Percentiles rank a stretch among this genome's conserved stretches.
Evolutionary conservation across 2,113 vertebrate genomes (phyloP).

Genomic region (Beaufortia kweichowensis): DNA sequence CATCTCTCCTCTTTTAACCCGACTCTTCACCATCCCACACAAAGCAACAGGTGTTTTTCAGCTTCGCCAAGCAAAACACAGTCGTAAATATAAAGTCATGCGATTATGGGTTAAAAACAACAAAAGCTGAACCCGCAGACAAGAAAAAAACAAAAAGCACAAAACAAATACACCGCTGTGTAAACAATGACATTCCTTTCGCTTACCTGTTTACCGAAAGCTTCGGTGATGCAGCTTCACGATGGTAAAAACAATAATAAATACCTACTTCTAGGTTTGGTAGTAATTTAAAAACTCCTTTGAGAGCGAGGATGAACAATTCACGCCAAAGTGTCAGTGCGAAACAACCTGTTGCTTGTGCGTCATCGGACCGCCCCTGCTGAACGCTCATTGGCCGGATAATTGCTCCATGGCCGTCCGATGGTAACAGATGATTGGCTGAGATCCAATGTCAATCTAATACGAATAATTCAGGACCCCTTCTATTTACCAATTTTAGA

Average conservation of each 20-base stretch:
- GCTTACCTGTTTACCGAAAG: conserved; percentile 37
- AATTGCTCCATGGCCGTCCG: conserved; percentile 44
- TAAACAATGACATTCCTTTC: conserved; percentile 21
- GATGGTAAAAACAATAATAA: not conserved
- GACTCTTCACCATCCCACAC: not conserved
- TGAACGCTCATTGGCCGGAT: conserved; percentile 59
- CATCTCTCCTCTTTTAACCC: conserved; percentile 15
- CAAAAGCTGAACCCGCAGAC: not conserved
- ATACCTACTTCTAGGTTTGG: not conserved
- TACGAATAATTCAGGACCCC: conserved; percentile 8
- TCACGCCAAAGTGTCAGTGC: conserved; percentile 22
- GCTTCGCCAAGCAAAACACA: not conserved
- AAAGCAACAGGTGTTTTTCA: conserved; percentile 67
- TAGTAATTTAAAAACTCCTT: not conserved
- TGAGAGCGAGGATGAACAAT: conserved; percentile 15
- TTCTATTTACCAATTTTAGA: conserved; percentile 4
- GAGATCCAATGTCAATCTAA: conserved; percentile 43
- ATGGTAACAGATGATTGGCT: conserved; percentile 28
- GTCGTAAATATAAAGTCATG: not conserved
- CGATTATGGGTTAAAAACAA: conserved; percentile 16
- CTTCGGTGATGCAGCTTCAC: not conserved
- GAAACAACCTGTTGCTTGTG: conserved; percentile 75
- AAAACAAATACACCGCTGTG: conserved; percentile 9
- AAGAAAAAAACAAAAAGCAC: conserved; percentile 7
- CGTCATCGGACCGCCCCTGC: conserved; percentile 62